Conservation (phyloP, 2,113 vertebrate genomes). For the Strix uralensis region DNA sequence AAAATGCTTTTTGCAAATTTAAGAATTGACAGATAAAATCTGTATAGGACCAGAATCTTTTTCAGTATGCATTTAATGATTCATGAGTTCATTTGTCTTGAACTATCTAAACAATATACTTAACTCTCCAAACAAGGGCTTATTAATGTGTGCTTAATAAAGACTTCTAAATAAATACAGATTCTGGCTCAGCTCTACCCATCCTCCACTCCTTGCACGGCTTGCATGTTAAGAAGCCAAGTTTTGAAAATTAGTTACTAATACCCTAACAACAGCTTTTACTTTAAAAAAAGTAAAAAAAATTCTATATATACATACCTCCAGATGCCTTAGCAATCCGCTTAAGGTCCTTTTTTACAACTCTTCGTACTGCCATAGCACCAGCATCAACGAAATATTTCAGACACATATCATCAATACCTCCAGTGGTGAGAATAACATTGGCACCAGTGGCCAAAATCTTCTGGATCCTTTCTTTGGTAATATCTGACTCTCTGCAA, state of each 20-base stretch:
- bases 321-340: constrained; percentile 94
- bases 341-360: constrained; percentile 93
- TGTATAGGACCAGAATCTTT: neutral
- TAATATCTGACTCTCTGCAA: constrained; percentile 93
- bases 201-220: neutral
- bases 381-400: constrained; percentile 95
- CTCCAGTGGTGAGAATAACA: constrained; percentile 92
- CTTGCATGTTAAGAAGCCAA: neutral
- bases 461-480: constrained; percentile 97
- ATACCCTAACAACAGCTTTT: neutral
- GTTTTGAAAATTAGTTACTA: neutral
- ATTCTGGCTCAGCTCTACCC: neutral
- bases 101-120: neutral
- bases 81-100: accelerated
- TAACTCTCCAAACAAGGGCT: neutral
- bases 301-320: constrained; percentile 69
- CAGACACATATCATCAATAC: constrained; percentile 97
- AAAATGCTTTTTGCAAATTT: neutral
- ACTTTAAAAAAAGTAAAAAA: neutral
- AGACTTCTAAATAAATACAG: neutral
- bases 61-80: neutral
- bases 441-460: constrained; percentile 92
- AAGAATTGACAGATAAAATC: neutral
- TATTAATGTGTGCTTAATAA: neutral
- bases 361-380: constrained; percentile 94